Percentiles rank a stretch among this genome's conserved stretches.
Evolutionary conservation across 2,888 invertebrate species (phyloP).

Genomic region (Allacma fusca): DNA sequence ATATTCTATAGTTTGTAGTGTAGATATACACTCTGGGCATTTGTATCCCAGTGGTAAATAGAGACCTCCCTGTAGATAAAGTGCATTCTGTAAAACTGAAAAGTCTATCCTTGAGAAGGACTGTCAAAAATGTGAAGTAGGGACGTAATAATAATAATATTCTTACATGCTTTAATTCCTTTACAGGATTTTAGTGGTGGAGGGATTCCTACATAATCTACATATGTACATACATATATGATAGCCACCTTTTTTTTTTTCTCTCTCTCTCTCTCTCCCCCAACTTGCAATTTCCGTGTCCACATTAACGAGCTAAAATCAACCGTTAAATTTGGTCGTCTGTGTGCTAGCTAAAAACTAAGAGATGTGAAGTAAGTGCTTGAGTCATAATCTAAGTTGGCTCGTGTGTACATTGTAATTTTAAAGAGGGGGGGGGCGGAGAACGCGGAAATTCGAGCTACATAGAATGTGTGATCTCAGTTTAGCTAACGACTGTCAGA

Average conservation of each 20-base stretch:
- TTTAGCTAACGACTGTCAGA: conserved; percentile 13
- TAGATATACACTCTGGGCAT: too few species aligned
- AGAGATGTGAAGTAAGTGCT: background rate
- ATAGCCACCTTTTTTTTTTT: too few species aligned
- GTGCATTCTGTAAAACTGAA: conserved; percentile 2
- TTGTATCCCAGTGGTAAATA: background rate
- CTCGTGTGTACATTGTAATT: background rate
- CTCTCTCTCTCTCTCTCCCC: too few species aligned
- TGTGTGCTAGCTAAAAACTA: too few species aligned
- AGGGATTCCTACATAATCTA: background rate
- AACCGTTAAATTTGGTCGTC: conserved; percentile 23
- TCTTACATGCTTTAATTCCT: conserved; percentile 25
- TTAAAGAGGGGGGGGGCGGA: background rate
- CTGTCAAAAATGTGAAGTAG: conserved; percentile 16
- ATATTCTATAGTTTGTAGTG: too few species aligned
- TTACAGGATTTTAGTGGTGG: background rate
- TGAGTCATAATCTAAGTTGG: too few species aligned
- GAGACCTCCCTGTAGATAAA: background rate
- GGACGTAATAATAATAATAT: background rate
- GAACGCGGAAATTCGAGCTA: conserved; percentile 25
- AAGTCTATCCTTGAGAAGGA: background rate
- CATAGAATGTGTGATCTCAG: background rate
- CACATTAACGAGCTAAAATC: conserved; percentile 19
- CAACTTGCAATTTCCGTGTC: conserved; percentile 22
- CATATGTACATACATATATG: background rate